Evolutionary conservation across 2,888 invertebrate species (phyloP).

Genomic region (Netelia melanura): DNA sequence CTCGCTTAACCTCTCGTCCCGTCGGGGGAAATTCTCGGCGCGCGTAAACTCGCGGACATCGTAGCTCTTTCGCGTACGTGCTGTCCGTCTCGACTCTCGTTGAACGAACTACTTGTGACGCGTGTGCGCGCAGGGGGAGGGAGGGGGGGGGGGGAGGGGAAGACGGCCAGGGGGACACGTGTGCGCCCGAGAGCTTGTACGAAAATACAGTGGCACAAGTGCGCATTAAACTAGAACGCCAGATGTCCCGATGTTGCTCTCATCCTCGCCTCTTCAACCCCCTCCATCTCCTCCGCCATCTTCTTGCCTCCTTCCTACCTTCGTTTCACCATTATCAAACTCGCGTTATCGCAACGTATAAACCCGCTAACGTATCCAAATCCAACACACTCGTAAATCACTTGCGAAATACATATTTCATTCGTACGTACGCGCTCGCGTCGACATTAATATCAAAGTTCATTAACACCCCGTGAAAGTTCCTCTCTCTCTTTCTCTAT

Average conservation of each 20-base stretch:
- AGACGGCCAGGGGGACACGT: background rate
- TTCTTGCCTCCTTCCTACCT: too few relatives aligned
- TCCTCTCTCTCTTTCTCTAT: too few relatives aligned
- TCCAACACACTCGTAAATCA: conserved; percentile 44
- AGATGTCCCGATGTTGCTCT: conserved; percentile 69
- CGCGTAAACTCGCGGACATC: conserved; percentile 15
- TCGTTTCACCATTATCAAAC: conserved; percentile 66
- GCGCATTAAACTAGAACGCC: conserved; percentile 73
- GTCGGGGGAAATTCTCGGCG: background rate
- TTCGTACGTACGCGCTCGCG: background rate
- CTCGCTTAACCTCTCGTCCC: conserved; percentile 16
- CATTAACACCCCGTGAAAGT: background rate
- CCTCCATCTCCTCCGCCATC: too few relatives aligned
- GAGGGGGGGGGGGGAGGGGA: background rate
- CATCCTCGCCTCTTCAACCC: conserved; percentile 26
- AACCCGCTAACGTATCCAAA: background rate
- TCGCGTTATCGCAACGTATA: conserved; percentile 58
- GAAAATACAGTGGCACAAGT: conserved; percentile 72
- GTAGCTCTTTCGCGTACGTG: conserved; percentile 13
- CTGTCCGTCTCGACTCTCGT: conserved; percentile 39
- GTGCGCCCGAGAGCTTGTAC: conserved; percentile 49
- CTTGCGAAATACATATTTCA: conserved; percentile 45
- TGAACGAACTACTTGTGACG: conserved; percentile 58
- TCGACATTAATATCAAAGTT: background rate
- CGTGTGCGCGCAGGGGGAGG: conserved; percentile 50